Percentiles rank a stretch among this genome's conserved stretches.
Evolutionary conservation across 2,888 invertebrate genomes (phyloP).

Genomic region (Kryphioiulus occultus): DNA sequence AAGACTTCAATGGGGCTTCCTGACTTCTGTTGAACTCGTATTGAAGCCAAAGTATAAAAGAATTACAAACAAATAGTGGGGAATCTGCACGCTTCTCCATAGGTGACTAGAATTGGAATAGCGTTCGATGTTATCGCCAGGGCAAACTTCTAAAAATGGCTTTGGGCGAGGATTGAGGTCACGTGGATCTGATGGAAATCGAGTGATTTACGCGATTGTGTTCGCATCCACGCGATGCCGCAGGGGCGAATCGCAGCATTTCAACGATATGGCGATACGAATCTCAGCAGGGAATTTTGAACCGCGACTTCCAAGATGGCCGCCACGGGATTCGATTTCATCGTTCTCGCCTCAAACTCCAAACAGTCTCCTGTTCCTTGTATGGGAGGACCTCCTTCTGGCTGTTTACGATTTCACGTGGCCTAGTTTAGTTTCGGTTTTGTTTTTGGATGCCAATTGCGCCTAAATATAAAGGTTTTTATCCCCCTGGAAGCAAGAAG

Average conservation of each 20-base stretch:
- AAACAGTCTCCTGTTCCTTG: not conserved
- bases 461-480: not conserved
- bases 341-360: not conserved
- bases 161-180: not conserved
- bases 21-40: too few relatives aligned
- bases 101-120: not conserved
- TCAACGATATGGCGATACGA: not conserved
- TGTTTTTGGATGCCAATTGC: not conserved
- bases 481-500: not conserved
- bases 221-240: not conserved
- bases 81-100: not conserved
- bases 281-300: not conserved
- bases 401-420: not conserved
- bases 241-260: too few relatives aligned
- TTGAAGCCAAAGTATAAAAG: too few relatives aligned
- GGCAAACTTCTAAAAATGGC: not conserved
- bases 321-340: not conserved
- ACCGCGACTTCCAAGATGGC: not conserved
- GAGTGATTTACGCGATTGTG: not conserved
- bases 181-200: not conserved
- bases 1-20: too few relatives aligned
- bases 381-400: not conserved
- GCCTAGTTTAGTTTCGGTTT: not conserved
- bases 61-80: too few relatives aligned
- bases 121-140: not conserved